Percentiles rank a stretch among this genome's conserved stretches.
phyloP scores from a whole-genome alignment of 2,113 vertebrate species.

The Peromyscus californicus region DNA sequence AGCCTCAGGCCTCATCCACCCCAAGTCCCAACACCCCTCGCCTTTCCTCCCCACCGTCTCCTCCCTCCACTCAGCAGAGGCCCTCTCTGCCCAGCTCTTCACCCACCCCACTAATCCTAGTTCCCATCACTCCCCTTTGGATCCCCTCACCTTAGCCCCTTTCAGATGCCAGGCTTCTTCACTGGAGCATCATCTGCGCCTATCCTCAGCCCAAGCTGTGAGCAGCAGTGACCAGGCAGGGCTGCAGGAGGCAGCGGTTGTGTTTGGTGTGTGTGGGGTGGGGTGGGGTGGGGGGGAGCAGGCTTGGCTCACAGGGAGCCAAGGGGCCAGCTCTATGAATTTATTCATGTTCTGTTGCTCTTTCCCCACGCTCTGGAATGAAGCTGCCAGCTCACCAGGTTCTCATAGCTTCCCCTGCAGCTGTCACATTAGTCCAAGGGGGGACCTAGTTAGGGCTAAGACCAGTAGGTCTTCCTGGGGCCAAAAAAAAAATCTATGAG shows the following conservation, averaged over 20 bases:
- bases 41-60: neutral
- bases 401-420: constrained; percentile 79
- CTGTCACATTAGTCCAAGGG: constrained; percentile 73
- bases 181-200: constrained; percentile 48
- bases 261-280: constrained; percentile 58
- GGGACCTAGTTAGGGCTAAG: constrained; percentile 56
- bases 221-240: constrained; percentile 72
- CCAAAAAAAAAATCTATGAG: constrained; percentile 50
- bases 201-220: constrained; percentile 34
- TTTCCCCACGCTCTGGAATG: constrained; percentile 80
- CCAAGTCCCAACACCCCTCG: neutral
- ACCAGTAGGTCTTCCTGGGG: neutral
- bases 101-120: neutral
- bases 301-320: constrained; percentile 78
- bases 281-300: constrained; percentile 65
- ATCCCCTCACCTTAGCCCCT: constrained; percentile 58
- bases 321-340: constrained; percentile 84
- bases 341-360: constrained; percentile 88
- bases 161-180: constrained; percentile 36
- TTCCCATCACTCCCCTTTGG: constrained; percentile 15
- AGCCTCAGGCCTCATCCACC: constrained; percentile 9
- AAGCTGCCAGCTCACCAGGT: constrained; percentile 81
- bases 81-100: neutral
- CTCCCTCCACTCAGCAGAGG: neutral
- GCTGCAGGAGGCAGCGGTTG: constrained; percentile 67